Evolutionary conservation across 2,888 invertebrate species (phyloP).

Genomic region (Congeria kusceri): DNA sequence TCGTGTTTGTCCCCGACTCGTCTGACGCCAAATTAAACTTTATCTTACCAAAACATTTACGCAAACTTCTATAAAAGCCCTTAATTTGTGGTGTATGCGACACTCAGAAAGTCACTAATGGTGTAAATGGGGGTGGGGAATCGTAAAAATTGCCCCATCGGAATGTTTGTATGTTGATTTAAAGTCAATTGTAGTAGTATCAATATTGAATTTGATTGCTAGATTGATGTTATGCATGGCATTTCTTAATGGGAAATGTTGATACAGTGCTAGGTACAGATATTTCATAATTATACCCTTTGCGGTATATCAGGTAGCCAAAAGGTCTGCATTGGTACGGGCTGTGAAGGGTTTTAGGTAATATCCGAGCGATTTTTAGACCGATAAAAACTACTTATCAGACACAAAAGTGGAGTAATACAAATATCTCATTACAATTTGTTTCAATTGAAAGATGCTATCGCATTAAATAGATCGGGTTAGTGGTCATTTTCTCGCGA

Average conservation of each 20-base stretch:
- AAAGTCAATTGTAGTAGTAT: constrained; percentile 31
- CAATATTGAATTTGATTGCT: constrained; percentile 38
- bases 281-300: constrained; percentile 12
- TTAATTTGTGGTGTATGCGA: background rate
- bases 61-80: background rate
- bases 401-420: constrained; percentile 34
- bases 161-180: constrained; percentile 25
- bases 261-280: constrained; percentile 27
- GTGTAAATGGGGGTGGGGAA: background rate
- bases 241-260: constrained; percentile 16
- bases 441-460: constrained; percentile 44
- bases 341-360: constrained; percentile 22
- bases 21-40: constrained; percentile 4
- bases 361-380: constrained; percentile 32
- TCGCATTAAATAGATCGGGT: constrained; percentile 15
- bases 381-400: constrained; percentile 25
- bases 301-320: constrained; percentile 24
- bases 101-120: background rate
- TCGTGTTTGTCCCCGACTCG: background rate
- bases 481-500: constrained; percentile 11
- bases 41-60: constrained; percentile 1
- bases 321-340: constrained; percentile 31
- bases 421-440: constrained; percentile 50
- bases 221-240: constrained; percentile 18
- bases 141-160: constrained; percentile 1